These are phyloP conservation scores for Glossosoma conforme DNA, from an alignment of 1,140 invertebrate species.

Conservation along the genomic window DNA sequence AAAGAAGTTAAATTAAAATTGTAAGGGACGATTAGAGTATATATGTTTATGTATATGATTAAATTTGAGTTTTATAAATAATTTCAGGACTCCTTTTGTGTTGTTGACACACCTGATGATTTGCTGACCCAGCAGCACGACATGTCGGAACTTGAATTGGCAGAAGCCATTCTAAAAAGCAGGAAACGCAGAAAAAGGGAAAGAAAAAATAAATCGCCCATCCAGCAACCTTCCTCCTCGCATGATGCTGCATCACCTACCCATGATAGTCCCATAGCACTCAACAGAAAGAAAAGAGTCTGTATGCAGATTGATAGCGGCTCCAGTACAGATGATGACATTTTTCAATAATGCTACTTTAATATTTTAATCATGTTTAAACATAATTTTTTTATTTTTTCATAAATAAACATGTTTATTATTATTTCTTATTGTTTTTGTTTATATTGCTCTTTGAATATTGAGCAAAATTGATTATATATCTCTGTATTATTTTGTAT, in stretches of 20 bases:
- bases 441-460: too few relatives aligned
- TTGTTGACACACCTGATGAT: slow-evolving; percentile 41
- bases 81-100: slow-evolving; percentile 47
- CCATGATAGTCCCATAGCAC: slow-evolving; percentile 17
- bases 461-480: too few relatives aligned
- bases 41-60: not conserved
- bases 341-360: slow-evolving; percentile 10
- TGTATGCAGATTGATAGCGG: slow-evolving; percentile 21
- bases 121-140: slow-evolving; percentile 44
- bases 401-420: too few relatives aligned
- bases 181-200: slow-evolving; percentile 33
- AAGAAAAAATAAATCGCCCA: not conserved
- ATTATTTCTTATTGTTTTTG: too few relatives aligned
- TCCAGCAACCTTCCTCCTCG: slow-evolving; percentile 2
- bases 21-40: too few relatives aligned
- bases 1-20: too few relatives aligned
- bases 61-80: slow-evolving; percentile 15
- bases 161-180: slow-evolving; percentile 41
- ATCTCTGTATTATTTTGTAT: too few relatives aligned
- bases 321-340: slow-evolving; percentile 23
- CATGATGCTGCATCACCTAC: not conserved
- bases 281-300: slow-evolving; percentile 16
- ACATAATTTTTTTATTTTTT: too few relatives aligned
- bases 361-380: too few relatives aligned
- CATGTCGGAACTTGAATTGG: slow-evolving; percentile 42